A percentile compares a stretch with the other conserved stretches of the same genome.
These are phyloP conservation scores for Acanthiza pusilla DNA, from an alignment of 2,797 vertebrate species.

Conservation along the genomic window DNA sequence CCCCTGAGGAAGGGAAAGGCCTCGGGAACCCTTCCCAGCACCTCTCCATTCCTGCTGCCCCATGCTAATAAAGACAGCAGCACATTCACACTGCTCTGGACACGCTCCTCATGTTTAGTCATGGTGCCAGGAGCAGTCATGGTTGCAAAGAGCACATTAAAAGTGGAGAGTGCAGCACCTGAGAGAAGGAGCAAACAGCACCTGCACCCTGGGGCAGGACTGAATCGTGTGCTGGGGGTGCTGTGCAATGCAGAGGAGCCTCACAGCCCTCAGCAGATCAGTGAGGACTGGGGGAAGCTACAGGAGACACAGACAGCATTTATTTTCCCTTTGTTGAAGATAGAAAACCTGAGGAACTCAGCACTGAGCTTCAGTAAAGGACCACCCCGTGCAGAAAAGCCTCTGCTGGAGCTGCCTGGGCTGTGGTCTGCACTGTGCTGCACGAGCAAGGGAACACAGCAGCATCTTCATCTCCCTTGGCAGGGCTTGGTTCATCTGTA, in stretches of 20 bases:
- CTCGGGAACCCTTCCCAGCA: neutral
- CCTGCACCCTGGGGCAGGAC: neutral
- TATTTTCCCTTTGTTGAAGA: neutral
- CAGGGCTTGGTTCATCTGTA: neutral
- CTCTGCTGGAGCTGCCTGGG: neutral
- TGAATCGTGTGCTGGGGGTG: neutral
- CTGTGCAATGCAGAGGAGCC: neutral
- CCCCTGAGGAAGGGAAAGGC: neutral
- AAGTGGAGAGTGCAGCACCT: neutral
- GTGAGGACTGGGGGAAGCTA: neutral
- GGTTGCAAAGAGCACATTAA: neutral
- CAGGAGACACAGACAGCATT: neutral
- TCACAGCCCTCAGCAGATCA: neutral
- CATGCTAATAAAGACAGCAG: neutral
- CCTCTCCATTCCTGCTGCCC: neutral
- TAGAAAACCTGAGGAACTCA: neutral
- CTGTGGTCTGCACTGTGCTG: neutral
- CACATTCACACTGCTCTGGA: neutral
- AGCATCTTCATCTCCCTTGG: neutral
- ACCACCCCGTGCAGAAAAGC: neutral
- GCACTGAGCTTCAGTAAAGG: neutral
- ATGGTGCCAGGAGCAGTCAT: too few species aligned
- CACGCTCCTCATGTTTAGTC: neutral
- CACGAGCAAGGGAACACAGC: neutral
- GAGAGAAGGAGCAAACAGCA: neutral